phyloP scores from a whole-genome alignment of 1,140 invertebrate genomes.

The Saccostrea glomerata region DNA sequence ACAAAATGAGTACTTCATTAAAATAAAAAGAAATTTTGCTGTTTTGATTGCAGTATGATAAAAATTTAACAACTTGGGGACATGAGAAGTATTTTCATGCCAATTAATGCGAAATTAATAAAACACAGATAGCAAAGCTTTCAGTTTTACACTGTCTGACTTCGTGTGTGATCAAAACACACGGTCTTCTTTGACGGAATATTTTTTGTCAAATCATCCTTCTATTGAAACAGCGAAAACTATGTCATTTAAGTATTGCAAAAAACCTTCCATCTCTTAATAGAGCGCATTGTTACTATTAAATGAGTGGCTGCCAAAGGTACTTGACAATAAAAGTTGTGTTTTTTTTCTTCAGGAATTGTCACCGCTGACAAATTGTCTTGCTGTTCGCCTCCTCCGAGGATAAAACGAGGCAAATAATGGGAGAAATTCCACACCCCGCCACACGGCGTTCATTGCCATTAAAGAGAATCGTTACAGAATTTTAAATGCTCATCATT shows the following conservation, averaged over 20 bases:
- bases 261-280: conserved; percentile 29
- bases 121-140: not conserved
- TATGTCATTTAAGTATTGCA: conserved; percentile 7
- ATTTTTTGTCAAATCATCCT: conserved; percentile 17
- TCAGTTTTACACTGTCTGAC: not conserved
- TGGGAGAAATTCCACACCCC: conserved; percentile 9
- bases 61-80: no score
- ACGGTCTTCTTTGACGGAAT: not conserved
- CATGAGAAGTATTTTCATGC: not conserved
- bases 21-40: not conserved
- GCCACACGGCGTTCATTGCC: not conserved
- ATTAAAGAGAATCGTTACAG: not conserved
- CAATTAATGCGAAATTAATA: not conserved
- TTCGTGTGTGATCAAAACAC: conserved; percentile 23
- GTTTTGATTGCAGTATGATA: not conserved
- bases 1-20: not conserved
- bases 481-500: not conserved
- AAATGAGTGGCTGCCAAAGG: conserved; percentile 22
- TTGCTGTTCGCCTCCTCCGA: conserved; percentile 24
- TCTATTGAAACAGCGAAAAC: not conserved
- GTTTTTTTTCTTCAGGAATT: conserved; percentile 4
- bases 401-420: conserved; percentile 11
- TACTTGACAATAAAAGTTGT: conserved; percentile 21
- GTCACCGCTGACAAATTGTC: conserved; percentile 27
- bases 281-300: conserved; percentile 13